Percentiles rank a stretch among this genome's conserved stretches.
Evolutionary conservation across 2,888 invertebrate genomes (phyloP).

Genomic region (Galeopsomyia nigrocyanea): DNA sequence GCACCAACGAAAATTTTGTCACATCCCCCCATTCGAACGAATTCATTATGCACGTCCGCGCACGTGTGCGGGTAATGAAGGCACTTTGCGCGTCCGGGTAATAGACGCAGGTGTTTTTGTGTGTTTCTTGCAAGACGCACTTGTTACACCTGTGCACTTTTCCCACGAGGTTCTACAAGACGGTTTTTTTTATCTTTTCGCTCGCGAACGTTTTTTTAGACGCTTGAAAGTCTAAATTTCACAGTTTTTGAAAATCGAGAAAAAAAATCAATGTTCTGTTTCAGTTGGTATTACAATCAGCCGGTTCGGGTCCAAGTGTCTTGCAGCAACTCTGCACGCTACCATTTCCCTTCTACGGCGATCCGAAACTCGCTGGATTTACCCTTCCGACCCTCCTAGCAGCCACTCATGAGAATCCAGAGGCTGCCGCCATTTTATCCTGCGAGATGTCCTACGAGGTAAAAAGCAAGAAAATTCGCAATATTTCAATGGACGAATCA

Average conservation of each 20-base stretch:
- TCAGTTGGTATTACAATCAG: conserved; percentile 79
- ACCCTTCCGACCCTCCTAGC: conserved; percentile 87
- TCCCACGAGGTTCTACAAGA: no score
- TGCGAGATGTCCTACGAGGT: conserved; percentile 78
- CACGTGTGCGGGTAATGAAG: no score
- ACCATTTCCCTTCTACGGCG: conserved; percentile 90
- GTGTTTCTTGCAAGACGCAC: neutral
- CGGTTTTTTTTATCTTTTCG: no score
- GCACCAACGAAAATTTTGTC: no score
- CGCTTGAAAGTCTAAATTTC: neutral
- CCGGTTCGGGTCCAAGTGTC: conserved; percentile 81
- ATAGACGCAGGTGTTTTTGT: neutral
- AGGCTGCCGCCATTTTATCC: conserved; percentile 82
- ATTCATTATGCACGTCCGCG: no score
- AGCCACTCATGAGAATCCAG: conserved; percentile 76
- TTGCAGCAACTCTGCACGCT: conserved; percentile 87
- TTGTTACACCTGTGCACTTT: no score
- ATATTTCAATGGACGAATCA: neutral
- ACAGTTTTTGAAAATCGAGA: no score
- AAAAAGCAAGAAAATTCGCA: conserved; percentile 54
- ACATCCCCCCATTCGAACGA: no score
- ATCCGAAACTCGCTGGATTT: conserved; percentile 77
- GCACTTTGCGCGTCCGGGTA: no score
- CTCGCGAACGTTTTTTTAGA: conserved; percentile 11
- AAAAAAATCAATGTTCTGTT: conserved; percentile 56